These are phyloP conservation scores for Pentalonia nigronervosa DNA, from an alignment of 1,140 invertebrate genomes.

Conservation along the genomic window DNA sequence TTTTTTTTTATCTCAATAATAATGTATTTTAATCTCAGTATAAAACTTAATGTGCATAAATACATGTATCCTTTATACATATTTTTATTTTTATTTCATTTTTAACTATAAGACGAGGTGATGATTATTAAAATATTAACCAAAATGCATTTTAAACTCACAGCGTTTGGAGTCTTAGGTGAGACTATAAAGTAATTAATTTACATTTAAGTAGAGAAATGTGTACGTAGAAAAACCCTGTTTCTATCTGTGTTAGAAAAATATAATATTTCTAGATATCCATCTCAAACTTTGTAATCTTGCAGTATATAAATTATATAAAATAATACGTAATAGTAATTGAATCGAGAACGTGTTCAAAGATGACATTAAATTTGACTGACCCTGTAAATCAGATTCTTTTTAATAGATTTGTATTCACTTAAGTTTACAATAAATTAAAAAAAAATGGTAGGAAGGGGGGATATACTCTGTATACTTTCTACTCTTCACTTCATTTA, in stretches of 20 bases:
- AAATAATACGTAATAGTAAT: too few species aligned
- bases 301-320: too few species aligned
- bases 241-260: neutral
- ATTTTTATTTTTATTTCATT: too few species aligned
- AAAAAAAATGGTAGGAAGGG: too few species aligned
- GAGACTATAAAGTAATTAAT: neutral
- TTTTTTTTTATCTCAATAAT: neutral
- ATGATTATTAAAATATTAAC: neutral
- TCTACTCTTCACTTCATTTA: too few species aligned
- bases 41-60: neutral
- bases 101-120: neutral
- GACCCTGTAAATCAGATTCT: neutral
- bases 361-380: neutral
- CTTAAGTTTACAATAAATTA: too few species aligned
- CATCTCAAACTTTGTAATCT: neutral
- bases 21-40: neutral
- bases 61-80: too few species aligned
- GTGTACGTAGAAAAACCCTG: neutral
- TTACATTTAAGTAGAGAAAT: neutral
- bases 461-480: too few species aligned
- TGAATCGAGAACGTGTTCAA: too few species aligned
- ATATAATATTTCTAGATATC: neutral
- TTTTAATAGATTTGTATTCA: too few species aligned
- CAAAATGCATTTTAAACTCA: neutral
- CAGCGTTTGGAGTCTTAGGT: slow-evolving; percentile 11